Evolutionary conservation across 2,888 invertebrate species (phyloP).

Genomic region (Scaptomyza parva): DNA sequence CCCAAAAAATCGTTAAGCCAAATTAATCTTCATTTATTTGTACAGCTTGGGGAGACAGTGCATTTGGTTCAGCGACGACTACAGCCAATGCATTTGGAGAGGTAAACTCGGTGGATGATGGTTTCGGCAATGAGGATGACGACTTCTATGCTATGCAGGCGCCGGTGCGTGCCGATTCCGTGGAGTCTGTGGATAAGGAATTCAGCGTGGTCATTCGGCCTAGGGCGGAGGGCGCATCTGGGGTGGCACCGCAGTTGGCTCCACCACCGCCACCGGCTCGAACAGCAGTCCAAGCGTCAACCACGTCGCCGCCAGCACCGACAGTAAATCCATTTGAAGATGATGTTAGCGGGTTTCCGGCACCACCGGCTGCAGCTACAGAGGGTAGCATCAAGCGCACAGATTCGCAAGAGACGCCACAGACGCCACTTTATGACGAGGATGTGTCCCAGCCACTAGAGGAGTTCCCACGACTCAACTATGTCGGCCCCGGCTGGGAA

Average conservation of each 20-base stretch:
- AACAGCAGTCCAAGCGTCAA: constrained; percentile 1
- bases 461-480: constrained; percentile 93
- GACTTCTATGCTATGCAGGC: constrained; percentile 92
- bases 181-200: constrained; percentile 91
- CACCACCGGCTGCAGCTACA: constrained; percentile 59
- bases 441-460: constrained; percentile 96
- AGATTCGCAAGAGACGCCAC: constrained; percentile 92
- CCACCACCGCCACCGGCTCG: constrained; percentile 87
- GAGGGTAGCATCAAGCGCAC: constrained; percentile 85
- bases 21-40: neutral
- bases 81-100: constrained; percentile 80
- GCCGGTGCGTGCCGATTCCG: constrained; percentile 88
- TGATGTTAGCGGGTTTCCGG: constrained; percentile 78
- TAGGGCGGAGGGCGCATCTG: constrained; percentile 85
- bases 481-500: constrained; percentile 95
- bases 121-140: constrained; percentile 90
- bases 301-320: constrained; percentile 87
- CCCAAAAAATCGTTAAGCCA: neutral
- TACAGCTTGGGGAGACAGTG: constrained; percentile 84
- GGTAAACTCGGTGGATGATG: constrained; percentile 81
- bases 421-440: constrained; percentile 97
- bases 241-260: constrained; percentile 90
- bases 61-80: constrained; percentile 81
- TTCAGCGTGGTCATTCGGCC: constrained; percentile 92
- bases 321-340: constrained; percentile 88